Percentiles rank a stretch among this genome's conserved stretches.
These are phyloP conservation scores for Trichechus manatus DNA, from an alignment of 2,113 vertebrate species.

Conservation along the genomic window DNA sequence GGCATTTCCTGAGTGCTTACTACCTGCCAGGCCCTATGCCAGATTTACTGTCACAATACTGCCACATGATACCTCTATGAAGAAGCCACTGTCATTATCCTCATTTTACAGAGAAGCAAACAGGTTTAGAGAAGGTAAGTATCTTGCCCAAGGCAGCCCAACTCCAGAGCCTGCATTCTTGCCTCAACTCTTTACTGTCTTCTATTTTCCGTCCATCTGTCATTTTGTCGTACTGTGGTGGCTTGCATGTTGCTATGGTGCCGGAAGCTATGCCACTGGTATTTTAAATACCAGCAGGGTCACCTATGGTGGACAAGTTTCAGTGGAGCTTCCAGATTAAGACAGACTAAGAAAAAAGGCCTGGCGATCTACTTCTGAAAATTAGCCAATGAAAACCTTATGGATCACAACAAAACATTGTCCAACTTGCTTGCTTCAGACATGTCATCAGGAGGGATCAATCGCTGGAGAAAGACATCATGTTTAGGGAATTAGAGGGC, in stretches of 20 bases:
- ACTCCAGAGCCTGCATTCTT: background rate
- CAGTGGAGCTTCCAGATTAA: background rate
- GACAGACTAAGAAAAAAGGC: background rate
- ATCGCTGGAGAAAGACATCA: background rate
- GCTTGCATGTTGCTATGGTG: background rate
- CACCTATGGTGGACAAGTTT: background rate
- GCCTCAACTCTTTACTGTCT: background rate
- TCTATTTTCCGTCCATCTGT: background rate
- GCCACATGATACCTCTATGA: background rate
- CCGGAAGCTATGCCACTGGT: background rate
- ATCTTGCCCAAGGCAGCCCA: background rate
- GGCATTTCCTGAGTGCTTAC: background rate
- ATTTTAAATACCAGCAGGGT: background rate
- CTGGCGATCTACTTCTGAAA: background rate
- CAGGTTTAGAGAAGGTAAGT: background rate
- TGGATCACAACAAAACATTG: no score
- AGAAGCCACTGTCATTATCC: background rate
- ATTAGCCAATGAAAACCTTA: no score
- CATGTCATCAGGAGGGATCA: background rate
- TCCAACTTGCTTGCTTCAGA: background rate
- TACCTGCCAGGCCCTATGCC: no score
- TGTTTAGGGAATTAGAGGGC: background rate
- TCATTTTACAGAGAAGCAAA: background rate
- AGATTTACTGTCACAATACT: background rate
- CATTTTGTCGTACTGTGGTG: background rate